These are phyloP conservation scores for Peucedramus taeniatus DNA, from an alignment of 2,113 vertebrate genomes.

Conservation along the genomic window DNA sequence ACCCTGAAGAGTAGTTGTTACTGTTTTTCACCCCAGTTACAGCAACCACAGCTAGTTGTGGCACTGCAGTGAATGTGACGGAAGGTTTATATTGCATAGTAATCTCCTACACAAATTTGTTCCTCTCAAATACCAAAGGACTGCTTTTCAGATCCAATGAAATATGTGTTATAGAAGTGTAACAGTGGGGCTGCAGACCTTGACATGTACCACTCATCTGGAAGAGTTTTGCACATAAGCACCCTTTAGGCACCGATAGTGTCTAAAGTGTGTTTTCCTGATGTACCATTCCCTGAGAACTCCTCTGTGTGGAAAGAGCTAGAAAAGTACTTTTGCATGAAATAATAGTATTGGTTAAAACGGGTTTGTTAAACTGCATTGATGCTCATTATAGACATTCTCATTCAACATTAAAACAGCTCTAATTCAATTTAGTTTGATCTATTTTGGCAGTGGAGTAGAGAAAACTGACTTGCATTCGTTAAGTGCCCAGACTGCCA, in stretches of 20 bases:
- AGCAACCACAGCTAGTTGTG: neutral
- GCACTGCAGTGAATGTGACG: neutral
- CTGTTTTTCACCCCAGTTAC: neutral
- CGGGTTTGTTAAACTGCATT: neutral
- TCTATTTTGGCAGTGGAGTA: neutral
- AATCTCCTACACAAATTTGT: neutral
- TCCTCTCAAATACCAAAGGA: neutral
- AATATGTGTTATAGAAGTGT: fast-evolving
- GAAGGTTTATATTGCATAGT: neutral
- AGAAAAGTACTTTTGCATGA: neutral
- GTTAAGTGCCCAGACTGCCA: neutral
- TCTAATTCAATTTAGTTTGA: neutral
- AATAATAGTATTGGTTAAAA: neutral
- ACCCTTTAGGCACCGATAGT: neutral
- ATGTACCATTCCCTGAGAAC: neutral
- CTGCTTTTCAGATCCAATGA: neutral
- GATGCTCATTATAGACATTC: neutral
- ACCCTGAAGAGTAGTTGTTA: neutral
- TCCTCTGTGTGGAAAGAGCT: neutral
- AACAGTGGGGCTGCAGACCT: neutral
- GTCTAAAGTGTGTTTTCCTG: neutral
- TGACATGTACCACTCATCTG: neutral
- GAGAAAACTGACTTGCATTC: neutral
- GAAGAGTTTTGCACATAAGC: neutral
- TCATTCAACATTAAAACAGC: neutral